Evolutionary conservation across 2,888 invertebrate species (phyloP).

Genomic region (Deilephila porcellus): DNA sequence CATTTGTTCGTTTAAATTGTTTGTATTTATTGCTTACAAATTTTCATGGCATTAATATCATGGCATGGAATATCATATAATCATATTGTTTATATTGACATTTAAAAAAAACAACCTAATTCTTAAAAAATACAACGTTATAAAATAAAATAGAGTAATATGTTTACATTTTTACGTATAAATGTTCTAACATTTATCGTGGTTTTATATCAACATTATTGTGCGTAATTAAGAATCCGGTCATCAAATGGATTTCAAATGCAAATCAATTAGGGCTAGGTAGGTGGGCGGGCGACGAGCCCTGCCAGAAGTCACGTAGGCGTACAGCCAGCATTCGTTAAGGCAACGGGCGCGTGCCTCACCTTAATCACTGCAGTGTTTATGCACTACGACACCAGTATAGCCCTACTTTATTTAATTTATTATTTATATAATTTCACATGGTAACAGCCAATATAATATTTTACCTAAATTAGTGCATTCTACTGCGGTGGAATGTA

Average conservation of each 20-base stretch:
- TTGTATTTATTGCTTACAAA: no score
- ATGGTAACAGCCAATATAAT: not conserved
- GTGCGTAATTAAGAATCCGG: constrained; percentile 60
- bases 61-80: no score
- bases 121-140: constrained; percentile 11
- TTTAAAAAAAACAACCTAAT: not conserved
- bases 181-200: constrained; percentile 15
- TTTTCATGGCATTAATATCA: not conserved
- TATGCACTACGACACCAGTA: constrained; percentile 51
- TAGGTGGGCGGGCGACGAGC: constrained; percentile 47
- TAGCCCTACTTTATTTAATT: constrained; percentile 11
- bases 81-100: not conserved
- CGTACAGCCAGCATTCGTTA: constrained; percentile 32
- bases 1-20: no score
- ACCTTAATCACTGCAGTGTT: constrained; percentile 49
- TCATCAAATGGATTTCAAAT: constrained; percentile 60
- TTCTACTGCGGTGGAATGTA: not conserved
- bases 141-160: constrained; percentile 14
- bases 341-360: constrained; percentile 64
- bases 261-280: constrained; percentile 58
- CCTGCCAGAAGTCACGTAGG: constrained; percentile 75
- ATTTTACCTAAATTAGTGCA: not conserved
- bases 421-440: no score
- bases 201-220: constrained; percentile 40
- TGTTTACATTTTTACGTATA: constrained; percentile 23